These are phyloP conservation scores for Drosophila atripex DNA, from an alignment of 2,888 invertebrate genomes.

Conservation along the genomic window DNA sequence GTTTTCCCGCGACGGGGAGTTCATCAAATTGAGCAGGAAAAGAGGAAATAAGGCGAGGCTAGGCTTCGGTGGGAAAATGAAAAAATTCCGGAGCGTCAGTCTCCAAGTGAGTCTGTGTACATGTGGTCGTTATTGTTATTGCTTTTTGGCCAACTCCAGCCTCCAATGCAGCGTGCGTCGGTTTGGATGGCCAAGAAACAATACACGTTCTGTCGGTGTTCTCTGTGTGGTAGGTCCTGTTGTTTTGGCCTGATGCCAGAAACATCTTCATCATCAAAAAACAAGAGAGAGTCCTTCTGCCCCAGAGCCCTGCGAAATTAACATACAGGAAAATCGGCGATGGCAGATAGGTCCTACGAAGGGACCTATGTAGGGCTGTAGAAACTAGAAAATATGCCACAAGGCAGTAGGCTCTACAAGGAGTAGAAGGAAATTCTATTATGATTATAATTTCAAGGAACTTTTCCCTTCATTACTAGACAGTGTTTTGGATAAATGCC, in stretches of 20 bases:
- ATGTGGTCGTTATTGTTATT: slow-evolving; percentile 75
- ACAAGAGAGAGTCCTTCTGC: slow-evolving; percentile 57
- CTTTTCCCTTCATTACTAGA: no score
- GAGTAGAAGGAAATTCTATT: background rate
- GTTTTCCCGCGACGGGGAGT: slow-evolving; percentile 48
- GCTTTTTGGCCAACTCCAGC: slow-evolving; percentile 60
- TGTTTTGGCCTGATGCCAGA: slow-evolving; percentile 63
- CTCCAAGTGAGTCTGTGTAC: slow-evolving; percentile 32
- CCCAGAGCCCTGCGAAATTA: slow-evolving; percentile 37
- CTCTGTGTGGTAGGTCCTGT: slow-evolving; percentile 21
- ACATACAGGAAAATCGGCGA: slow-evolving; percentile 26
- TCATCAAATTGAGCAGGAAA: slow-evolving; percentile 65
- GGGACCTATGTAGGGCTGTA: background rate
- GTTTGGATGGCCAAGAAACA: slow-evolving; percentile 40
- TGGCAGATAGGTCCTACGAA: slow-evolving; percentile 3
- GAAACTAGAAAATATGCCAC: slow-evolving; percentile 10
- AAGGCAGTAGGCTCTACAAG: background rate
- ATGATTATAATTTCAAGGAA: background rate
- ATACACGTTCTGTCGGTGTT: slow-evolving; percentile 30
- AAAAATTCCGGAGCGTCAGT: slow-evolving; percentile 5
- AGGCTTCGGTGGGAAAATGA: background rate
- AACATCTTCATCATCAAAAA: slow-evolving; percentile 75
- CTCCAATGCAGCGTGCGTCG: slow-evolving; percentile 58
- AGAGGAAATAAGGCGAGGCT: slow-evolving; percentile 31
- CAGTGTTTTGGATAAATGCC: background rate